Conservation (phyloP, 2,888 invertebrate genomes). For the Sipunculus nudus region DNA sequence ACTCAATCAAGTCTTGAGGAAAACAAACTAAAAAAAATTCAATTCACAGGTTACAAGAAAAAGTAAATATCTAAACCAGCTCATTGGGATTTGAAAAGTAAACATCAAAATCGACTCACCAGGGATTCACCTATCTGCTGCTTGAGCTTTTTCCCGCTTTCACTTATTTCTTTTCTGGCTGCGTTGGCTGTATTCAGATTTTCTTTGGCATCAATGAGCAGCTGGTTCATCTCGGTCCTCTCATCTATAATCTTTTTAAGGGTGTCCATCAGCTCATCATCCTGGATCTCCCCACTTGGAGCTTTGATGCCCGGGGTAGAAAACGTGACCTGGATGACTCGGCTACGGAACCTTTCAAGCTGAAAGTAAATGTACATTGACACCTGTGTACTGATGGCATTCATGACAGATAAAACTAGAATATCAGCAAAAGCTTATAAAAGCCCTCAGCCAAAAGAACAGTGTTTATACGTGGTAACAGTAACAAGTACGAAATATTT, state of each 20-base stretch:
- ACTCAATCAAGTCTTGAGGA: too few species aligned
- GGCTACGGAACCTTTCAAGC: conserved; percentile 60
- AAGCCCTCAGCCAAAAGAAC: too few species aligned
- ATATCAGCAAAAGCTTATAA: too few species aligned
- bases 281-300: conserved; percentile 57
- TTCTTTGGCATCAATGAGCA: conserved; percentile 52
- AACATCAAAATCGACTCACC: conserved; percentile 47
- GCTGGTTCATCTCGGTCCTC: conserved; percentile 43
- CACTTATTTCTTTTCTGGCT: conserved; percentile 48
- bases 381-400: too few species aligned
- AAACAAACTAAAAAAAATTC: too few species aligned
- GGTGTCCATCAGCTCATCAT: conserved; percentile 58
- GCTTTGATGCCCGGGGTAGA: conserved; percentile 58
- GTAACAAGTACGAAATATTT: too few species aligned
- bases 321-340: conserved; percentile 62
- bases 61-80: too few species aligned
- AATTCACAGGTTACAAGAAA: too few species aligned
- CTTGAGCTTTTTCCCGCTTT: conserved; percentile 50
- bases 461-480: background rate
- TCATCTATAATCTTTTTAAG: conserved; percentile 59
- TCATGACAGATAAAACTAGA: too few species aligned
- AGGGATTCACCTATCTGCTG: conserved; percentile 49
- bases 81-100: too few species aligned
- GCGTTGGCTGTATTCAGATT: conserved; percentile 46
- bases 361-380: conserved; percentile 40